Evolutionary conservation across 1,140 invertebrate species (phyloP).

Genomic region (Conopomorpha cramerella): DNA sequence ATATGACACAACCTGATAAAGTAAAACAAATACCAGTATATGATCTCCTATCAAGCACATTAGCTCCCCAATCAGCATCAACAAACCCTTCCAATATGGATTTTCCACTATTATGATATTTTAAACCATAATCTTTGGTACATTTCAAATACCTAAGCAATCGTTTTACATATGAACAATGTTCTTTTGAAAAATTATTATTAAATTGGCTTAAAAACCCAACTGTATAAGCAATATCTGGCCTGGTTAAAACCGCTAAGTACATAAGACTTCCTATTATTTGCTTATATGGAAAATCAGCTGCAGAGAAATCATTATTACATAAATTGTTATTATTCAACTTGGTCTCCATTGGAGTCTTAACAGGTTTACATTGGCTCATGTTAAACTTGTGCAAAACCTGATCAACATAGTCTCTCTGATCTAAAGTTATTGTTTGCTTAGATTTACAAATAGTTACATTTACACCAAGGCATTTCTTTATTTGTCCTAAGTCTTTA

Average conservation of each 20-base stretch:
- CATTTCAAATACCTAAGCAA: neutral
- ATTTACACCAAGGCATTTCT: no score
- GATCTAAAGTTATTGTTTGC: no score
- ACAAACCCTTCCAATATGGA: conserved; percentile 1
- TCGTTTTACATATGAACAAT: conserved; percentile 1
- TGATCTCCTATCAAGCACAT: conserved; percentile 11
- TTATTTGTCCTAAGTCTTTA: no score
- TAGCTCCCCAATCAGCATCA: conserved; percentile 27
- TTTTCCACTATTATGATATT: neutral
- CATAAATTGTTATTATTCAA: neutral
- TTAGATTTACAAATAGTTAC: no score
- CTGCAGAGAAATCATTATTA: neutral
- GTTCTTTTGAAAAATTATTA: neutral
- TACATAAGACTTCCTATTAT: neutral
- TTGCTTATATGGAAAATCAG: neutral
- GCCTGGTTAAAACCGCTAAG: neutral
- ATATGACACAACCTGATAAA: no score
- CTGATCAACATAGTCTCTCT: neutral
- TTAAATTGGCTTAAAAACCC: neutral
- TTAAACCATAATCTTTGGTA: neutral
- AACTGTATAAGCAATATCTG: neutral
- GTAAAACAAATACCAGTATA: conserved; percentile 15
- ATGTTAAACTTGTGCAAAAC: neutral
- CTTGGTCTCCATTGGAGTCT: neutral
- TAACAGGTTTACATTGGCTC: neutral